Base-by-base conservation (phyloP, 2,888 invertebrate species). In the Lasioglossum malachurum region DNA sequence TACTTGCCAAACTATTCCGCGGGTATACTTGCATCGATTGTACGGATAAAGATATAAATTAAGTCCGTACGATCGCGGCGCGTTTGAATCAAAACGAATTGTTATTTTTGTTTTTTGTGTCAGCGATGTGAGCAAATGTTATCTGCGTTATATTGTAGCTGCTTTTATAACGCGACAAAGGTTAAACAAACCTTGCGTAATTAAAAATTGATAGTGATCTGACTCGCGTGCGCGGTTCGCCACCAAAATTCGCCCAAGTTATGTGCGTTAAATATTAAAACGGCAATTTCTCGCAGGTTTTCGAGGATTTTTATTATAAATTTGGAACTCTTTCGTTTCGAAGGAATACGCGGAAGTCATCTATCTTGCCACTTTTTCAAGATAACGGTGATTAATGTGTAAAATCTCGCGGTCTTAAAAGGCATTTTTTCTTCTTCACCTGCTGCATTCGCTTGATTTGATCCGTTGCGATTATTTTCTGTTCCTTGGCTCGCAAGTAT, bases 31-130 rank as follows among this genome's bases (percentile, higher is more conserved):
- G 75, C 38, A 75, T 38, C 67, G 67, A 57, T 75, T 53, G 35
- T n/a, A 12, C 16, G 38, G 57, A 75, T 75, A 75, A 75, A 75
- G 53, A 75, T 12, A 75, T 53, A 53, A 75, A 75, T 75, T 38
- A 53, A 53, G 12, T 19, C 35, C 2, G 23, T 23, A 46, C 49
- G n/a, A 53, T 31, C 16, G 35, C 49, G 31, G 31, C 35, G 53
- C 53, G 35, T n/a, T 31, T 74, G 49, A 46, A 31, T 35, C 35
- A 31, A 12, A 53, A 53, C 35, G n/a, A 23, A n/a, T 23, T 53
- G n/a, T 35, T 35, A 49, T 49, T 49, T 74, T 0, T 14, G n/a
- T 53, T 53, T 35, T 53, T 35, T 2, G 35, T 14, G 4, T 19
- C 14, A 19, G 1, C 31, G 35, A 23, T 23, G 53, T 35, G 23